These are phyloP conservation scores for Ethmia dodecea DNA, from an alignment of 2,888 invertebrate genomes.

Conservation along the genomic window DNA sequence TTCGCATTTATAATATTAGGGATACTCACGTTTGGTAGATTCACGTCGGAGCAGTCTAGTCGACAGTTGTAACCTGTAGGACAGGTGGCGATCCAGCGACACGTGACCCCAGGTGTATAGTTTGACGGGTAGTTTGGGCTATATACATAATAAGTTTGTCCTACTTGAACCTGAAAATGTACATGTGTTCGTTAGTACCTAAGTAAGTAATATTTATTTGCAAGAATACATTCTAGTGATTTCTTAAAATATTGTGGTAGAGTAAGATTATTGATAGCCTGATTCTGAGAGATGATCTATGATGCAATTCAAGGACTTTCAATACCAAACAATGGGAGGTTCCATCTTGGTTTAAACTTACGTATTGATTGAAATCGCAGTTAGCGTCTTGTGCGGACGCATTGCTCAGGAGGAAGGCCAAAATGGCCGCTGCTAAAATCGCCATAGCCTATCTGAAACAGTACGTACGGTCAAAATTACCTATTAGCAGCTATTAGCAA, in stretches of 20 bases:
- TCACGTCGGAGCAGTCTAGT: constrained; percentile 61
- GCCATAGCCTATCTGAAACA: constrained; percentile 24
- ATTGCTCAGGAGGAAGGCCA: constrained; percentile 17
- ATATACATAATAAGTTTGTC: constrained; percentile 52
- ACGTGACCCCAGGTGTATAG: constrained; percentile 49
- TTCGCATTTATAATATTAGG: background rate
- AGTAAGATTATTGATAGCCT: too few relatives aligned
- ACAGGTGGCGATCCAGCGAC: constrained; percentile 69
- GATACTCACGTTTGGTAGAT: constrained; percentile 60
- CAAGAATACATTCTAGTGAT: too few relatives aligned
- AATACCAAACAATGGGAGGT: too few relatives aligned
- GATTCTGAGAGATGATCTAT: too few relatives aligned
- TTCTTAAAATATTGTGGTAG: too few relatives aligned
- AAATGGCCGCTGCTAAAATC: constrained; percentile 1
- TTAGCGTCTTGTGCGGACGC: constrained; percentile 36
- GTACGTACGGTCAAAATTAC: too few relatives aligned
- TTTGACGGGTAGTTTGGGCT: constrained; percentile 65
- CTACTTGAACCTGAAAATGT: constrained; percentile 45
- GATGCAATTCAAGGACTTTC: too few relatives aligned
- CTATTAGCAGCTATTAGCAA: too few relatives aligned
- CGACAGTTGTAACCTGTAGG: constrained; percentile 57
- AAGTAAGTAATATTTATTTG: too few relatives aligned
- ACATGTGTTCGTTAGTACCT: too few relatives aligned
- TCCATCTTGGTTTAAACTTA: constrained; percentile 32
- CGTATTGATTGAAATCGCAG: constrained; percentile 63